A percentile compares a stretch with the other conserved stretches of the same genome.
phyloP scores from a whole-genome alignment of 2,113 vertebrate genomes.

The Piaya cayana region DNA sequence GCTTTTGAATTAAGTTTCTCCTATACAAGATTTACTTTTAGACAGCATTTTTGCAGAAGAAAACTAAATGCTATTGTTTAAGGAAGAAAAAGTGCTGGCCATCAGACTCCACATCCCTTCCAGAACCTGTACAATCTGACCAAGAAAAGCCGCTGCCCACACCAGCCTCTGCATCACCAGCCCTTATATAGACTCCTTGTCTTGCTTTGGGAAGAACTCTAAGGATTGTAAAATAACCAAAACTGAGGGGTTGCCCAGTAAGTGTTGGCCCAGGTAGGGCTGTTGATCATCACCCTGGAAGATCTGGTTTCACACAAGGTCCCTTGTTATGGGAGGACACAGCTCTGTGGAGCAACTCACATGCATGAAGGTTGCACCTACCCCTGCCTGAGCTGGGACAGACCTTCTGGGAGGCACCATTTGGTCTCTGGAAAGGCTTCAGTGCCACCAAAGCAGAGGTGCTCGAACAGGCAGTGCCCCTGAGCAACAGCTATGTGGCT shows the following conservation, averaged over 20 bases:
- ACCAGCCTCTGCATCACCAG: not conserved
- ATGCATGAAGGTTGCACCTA: not conserved
- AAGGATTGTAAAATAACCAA: not conserved
- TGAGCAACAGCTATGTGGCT: accelerated
- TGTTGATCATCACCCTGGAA: not conserved
- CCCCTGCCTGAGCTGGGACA: not conserved
- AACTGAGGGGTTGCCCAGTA: not conserved
- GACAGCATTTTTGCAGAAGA: not conserved
- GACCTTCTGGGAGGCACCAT: not conserved
- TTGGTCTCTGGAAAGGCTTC: not conserved
- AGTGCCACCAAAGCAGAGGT: not conserved
- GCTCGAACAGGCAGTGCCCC: accelerated
- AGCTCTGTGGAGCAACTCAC: not conserved
- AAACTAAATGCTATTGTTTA: not conserved
- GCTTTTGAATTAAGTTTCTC: not conserved
- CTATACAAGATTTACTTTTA: not conserved
- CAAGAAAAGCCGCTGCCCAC: not conserved
- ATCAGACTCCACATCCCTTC: not conserved
- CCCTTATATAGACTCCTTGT: not conserved
- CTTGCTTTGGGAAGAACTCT: not conserved
- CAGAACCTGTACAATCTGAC: accelerated
- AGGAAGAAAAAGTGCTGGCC: not conserved
- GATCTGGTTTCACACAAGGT: not conserved
- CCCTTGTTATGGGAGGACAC: accelerated
- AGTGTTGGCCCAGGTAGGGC: not conserved